Evolutionary conservation across 30 jellyfish, hydroid and myxozoan species (phyloP), one percentile per base, ranked within the genome.

Genomic region (Aurelia coerulea): DNA sequence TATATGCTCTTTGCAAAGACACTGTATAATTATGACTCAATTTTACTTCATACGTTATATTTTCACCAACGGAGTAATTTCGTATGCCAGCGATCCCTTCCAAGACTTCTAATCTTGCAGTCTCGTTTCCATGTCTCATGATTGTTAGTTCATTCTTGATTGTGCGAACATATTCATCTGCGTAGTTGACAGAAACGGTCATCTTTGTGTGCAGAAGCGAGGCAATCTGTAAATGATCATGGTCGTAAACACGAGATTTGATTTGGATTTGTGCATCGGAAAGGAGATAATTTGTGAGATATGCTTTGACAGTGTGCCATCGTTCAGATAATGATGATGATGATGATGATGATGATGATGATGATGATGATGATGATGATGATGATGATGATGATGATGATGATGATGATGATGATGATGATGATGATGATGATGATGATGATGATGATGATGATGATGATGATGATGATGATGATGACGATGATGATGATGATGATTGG

Each of bases 1-100:
- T 83, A 68, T 52, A 83, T 10, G 86, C 92, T 42, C 92, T 83
- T 31, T 60, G 85, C 49, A 15, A 37, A 19, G 79, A 59, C 50
- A 49, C 1, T 16, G 67, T 34, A 1, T 6, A 2, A 19, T 62
- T 46, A 15, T 65, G 84, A 15, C 56, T 11, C 31, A 81, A 70
- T 17, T 15, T 31, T 0, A 83, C 74, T 3, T 73, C 29, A 73
- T 42, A 54, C 29, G 81, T 83, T 7, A 83, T 31, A 49, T 62
- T 70, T 42, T 83, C 86, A 10, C 86, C 92, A 70, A 83, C 84
- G 19, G 51, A 4, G 14, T 39, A 83, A 13, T 52, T n/a, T 14
- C 82, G 50, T 11, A 42, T 42, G 11, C 49, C 68, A 14, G 62
- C 6, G 19, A 54, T 54, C 10, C n/a, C 31, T 19, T 69, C 53